These are phyloP conservation scores for Oeneis ivallda DNA, from an alignment of 2,888 invertebrate species.

Conservation along the genomic window DNA sequence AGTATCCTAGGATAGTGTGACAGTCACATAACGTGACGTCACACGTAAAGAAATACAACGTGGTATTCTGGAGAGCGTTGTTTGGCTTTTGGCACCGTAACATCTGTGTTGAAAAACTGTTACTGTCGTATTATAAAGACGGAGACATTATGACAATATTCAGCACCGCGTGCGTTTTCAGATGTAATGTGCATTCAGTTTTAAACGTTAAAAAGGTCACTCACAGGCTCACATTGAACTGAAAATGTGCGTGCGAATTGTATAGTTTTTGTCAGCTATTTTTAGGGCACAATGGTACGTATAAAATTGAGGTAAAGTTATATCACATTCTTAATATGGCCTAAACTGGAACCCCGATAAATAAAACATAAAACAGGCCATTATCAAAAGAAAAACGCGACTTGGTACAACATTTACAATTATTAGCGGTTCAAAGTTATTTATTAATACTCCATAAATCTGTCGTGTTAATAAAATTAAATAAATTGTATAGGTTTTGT, in stretches of 20 bases:
- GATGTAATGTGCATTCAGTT: background rate
- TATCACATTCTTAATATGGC: slow-evolving; percentile 51
- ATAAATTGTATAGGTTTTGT: slow-evolving; percentile 46
- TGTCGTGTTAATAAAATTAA: slow-evolving; percentile 54
- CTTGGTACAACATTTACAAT: slow-evolving; percentile 49
- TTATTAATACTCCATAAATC: slow-evolving; percentile 50
- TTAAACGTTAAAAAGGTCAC: slow-evolving; percentile 50
- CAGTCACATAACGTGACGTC: too few relatives aligned
- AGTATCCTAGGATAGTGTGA: too few relatives aligned
- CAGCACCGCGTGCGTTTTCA: background rate
- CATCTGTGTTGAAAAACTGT: too few relatives aligned
- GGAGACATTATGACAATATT: too few relatives aligned
- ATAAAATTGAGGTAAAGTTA: slow-evolving; percentile 44
- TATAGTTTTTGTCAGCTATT: slow-evolving; percentile 60
- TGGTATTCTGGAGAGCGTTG: too few relatives aligned
- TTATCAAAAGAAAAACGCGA: slow-evolving; percentile 47
- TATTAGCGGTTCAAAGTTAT: slow-evolving; percentile 41
- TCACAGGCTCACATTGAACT: slow-evolving; percentile 50
- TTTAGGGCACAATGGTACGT: slow-evolving; percentile 65
- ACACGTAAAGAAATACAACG: too few relatives aligned
- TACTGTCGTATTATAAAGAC: too few relatives aligned
- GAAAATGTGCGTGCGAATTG: slow-evolving; percentile 49
- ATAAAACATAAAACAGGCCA: slow-evolving; percentile 51
- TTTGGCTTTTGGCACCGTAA: too few relatives aligned
- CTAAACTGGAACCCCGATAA: slow-evolving; percentile 50